These are phyloP conservation scores for Percopsis transmontana DNA, from an alignment of 2,113 vertebrate species.

Conservation along the genomic window DNA sequence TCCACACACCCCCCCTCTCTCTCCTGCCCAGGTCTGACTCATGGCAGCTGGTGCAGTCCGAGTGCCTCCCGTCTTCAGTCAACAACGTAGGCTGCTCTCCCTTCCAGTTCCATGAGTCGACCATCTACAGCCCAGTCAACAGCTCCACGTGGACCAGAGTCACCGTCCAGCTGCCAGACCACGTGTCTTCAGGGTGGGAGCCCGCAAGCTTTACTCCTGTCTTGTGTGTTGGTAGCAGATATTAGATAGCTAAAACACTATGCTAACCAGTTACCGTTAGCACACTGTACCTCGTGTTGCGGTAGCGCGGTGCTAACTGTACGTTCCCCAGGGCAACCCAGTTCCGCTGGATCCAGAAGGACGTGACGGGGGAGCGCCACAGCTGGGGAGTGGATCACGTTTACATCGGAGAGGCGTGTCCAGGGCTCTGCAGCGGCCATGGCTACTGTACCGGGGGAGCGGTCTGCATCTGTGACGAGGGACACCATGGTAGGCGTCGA, in stretches of 20 bases:
- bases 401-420: slow-evolving; percentile 94
- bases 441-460: slow-evolving; percentile 92
- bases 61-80: slow-evolving; percentile 94
- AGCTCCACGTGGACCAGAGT: slow-evolving; percentile 92
- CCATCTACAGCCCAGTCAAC: slow-evolving; percentile 95
- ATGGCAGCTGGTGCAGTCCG: slow-evolving; percentile 95
- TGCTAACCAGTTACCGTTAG: too few species aligned
- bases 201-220: not conserved
- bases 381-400: slow-evolving; percentile 97
- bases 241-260: too few species aligned
- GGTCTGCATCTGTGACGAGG: slow-evolving; percentile 95
- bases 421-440: slow-evolving; percentile 91
- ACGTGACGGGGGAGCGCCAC: slow-evolving; percentile 88
- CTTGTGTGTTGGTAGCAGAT: too few species aligned
- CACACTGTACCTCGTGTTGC: too few species aligned
- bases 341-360: slow-evolving; percentile 98
- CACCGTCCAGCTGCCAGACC: slow-evolving; percentile 94
- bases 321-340: slow-evolving; percentile 87
- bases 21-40: slow-evolving; percentile 83
- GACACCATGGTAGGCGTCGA: slow-evolving; percentile 85
- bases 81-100: slow-evolving; percentile 97
- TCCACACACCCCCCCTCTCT: not conserved
- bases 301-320: too few species aligned
- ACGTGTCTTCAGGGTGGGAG: slow-evolving; percentile 90
- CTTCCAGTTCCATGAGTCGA: slow-evolving; percentile 97